Conservation (phyloP, 1,140 invertebrate species). For the Eubasilissa regina region DNA sequence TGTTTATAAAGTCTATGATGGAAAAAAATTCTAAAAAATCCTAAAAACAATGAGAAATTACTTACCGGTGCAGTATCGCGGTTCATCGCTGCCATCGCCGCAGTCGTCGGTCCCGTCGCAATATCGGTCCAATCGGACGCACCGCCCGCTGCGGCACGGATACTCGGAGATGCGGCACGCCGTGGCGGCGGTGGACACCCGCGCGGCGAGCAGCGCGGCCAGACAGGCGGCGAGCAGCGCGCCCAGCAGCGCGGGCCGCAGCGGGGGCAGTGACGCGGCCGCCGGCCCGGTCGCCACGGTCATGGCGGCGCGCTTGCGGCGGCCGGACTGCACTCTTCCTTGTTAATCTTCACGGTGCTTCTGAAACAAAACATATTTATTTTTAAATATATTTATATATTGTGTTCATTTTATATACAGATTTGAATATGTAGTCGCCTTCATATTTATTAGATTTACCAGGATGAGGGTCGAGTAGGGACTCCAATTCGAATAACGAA, state of each 20-base stretch:
- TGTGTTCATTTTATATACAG: too few species aligned
- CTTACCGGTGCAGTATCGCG: slow-evolving; percentile 84
- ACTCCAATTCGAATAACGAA: too few species aligned
- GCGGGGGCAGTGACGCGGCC: slow-evolving; percentile 15
- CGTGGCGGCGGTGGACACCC: slow-evolving; percentile 62
- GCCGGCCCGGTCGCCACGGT: slow-evolving; percentile 16
- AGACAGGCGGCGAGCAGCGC: slow-evolving; percentile 60
- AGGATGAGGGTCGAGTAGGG: too few species aligned
- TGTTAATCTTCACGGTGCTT: slow-evolving; percentile 16
- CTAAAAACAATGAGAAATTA: too few species aligned
- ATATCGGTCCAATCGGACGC: slow-evolving; percentile 87
- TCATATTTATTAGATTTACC: too few species aligned
- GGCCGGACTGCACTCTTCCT: neutral
- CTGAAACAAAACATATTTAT: slow-evolving; percentile 8
- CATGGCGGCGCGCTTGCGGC: slow-evolving; percentile 16
- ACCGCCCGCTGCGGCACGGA: slow-evolving; percentile 83
- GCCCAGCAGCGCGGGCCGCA: slow-evolving; percentile 18
- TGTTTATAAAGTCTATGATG: too few species aligned
- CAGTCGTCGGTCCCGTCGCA: slow-evolving; percentile 90
- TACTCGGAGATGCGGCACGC: slow-evolving; percentile 87
- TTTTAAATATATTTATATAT: neutral
- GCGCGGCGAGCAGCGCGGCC: slow-evolving; percentile 69
- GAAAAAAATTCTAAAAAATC: too few species aligned
- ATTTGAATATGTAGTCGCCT: too few species aligned
- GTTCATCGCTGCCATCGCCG: slow-evolving; percentile 87